Conservation (phyloP, 2,888 invertebrate genomes). For the Deilephila elpenor region DNA sequence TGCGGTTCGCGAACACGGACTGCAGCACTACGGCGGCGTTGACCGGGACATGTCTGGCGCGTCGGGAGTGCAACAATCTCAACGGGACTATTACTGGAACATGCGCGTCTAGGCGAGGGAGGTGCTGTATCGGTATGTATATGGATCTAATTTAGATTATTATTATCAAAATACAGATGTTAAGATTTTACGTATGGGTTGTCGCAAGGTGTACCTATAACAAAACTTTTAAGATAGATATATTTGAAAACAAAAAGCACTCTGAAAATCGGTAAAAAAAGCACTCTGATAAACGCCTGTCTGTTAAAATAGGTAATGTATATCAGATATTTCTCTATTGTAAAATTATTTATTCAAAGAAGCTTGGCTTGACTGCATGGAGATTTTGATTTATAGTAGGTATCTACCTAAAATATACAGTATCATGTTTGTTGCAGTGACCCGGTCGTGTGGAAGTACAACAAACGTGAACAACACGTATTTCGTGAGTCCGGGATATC, state of each 20-base stretch:
- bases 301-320: too few species aligned
- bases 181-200: too few species aligned
- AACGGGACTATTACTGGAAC: constrained; percentile 89
- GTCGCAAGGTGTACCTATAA: too few species aligned
- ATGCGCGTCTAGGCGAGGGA: constrained; percentile 90
- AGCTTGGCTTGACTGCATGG: too few species aligned
- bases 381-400: too few species aligned
- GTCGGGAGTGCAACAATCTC: constrained; percentile 88
- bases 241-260: too few species aligned
- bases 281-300: too few species aligned
- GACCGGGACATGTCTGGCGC: constrained; percentile 91
- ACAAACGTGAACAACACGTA: constrained; percentile 92
- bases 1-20: constrained; percentile 90
- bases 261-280: too few species aligned
- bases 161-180: neutral
- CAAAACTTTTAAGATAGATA: too few species aligned
- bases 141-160: neutral
- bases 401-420: too few species aligned
- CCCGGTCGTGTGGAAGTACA: constrained; percentile 88
- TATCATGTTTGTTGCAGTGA: constrained; percentile 81
- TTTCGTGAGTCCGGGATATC: constrained; percentile 91
- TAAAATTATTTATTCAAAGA: too few species aligned
- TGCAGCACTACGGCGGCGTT: constrained; percentile 87
- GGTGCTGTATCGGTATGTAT: constrained; percentile 92
- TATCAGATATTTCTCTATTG: too few species aligned